phyloP scores from a whole-genome alignment of 2,797 vertebrate species.

The Iguana delicatissima region DNA sequence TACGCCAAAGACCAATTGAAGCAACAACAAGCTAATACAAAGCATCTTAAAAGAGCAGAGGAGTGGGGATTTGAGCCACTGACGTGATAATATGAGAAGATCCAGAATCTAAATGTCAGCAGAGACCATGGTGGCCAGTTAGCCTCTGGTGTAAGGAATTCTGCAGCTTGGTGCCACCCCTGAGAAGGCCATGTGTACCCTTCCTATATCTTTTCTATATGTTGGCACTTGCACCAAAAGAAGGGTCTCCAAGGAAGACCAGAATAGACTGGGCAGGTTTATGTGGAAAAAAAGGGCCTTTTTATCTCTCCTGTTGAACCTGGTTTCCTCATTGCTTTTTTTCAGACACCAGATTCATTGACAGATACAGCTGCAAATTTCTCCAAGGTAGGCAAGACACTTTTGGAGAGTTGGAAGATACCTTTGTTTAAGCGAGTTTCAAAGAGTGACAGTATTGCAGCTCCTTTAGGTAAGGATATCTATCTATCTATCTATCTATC shows the following conservation, averaged over 20 bases:
- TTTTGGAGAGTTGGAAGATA: neutral
- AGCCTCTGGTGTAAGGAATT: neutral
- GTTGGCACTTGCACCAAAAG: neutral
- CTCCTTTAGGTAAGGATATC: neutral
- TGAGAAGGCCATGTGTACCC: neutral
- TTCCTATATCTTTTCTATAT: neutral
- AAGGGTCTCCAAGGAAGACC: accelerated
- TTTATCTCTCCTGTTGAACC: neutral
- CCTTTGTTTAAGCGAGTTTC: neutral
- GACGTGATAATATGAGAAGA: too few relatives aligned
- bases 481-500: too few relatives aligned
- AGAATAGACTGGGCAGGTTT: too few relatives aligned
- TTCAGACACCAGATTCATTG: neutral
- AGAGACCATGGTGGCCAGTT: neutral
- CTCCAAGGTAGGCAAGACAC: neutral
- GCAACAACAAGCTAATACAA: too few relatives aligned
- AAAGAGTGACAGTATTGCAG: neutral
- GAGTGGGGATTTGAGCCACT: too few relatives aligned
- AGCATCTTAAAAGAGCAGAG: too few relatives aligned
- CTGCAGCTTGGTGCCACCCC: neutral
- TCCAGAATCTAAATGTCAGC: neutral
- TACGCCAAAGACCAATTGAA: too few relatives aligned
- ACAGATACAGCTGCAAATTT: neutral
- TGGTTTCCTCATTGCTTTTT: neutral
- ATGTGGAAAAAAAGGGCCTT: too few relatives aligned